Evolutionary conservation across 2,888 invertebrate genomes (phyloP), one percentile per base, ranked within the genome.

Genomic region (Agrotis puta): DNA sequence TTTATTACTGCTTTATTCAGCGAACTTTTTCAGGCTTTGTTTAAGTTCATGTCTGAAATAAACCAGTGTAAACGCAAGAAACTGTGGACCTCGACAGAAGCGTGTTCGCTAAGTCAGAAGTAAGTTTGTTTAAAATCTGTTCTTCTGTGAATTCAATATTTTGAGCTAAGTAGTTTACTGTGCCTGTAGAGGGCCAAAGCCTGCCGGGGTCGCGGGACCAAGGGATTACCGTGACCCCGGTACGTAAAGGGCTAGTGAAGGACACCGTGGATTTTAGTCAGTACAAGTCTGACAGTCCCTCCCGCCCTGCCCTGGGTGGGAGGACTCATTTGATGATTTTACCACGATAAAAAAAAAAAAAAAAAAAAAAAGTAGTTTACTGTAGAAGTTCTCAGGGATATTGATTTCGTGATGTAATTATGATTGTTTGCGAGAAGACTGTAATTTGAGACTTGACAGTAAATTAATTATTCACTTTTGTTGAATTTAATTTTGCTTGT

Each of bases 1-100:
- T 81, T 77, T 68, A 81, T 77, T 33, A 48, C 81, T 48, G 63
- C 63, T 81, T 81, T 61, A 69, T 71, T 61, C 53, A 24, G 61
- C 27, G 16, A 59, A 64, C 59, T 72, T 72, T 82, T 65, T 72
- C 53, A 57, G 54, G 50, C 45, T 56, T 73, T 74, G 54, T 50
- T 59, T 43, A 54, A 59, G 22, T 53, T 47, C 16, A 14, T 39
- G 47, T 59, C 59, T 57, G 43, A n/a, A 59, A 64, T 77, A 63
- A 63, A 77, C 65, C 18, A 54, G 54, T 62, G 54, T 70, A 39
- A 65, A 45, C 24, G 53, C 39, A 54, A 68, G 51, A 56, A 58
- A 70, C 39, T 51, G 20, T 7, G 18, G 18, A 11, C 50, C 53
- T 27, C 57, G 57, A 48, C 58, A 9, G 39, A 47, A 57, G 24